Conservation (phyloP, 2,113 vertebrate species). For the Girardinichthys multiradiatus region DNA sequence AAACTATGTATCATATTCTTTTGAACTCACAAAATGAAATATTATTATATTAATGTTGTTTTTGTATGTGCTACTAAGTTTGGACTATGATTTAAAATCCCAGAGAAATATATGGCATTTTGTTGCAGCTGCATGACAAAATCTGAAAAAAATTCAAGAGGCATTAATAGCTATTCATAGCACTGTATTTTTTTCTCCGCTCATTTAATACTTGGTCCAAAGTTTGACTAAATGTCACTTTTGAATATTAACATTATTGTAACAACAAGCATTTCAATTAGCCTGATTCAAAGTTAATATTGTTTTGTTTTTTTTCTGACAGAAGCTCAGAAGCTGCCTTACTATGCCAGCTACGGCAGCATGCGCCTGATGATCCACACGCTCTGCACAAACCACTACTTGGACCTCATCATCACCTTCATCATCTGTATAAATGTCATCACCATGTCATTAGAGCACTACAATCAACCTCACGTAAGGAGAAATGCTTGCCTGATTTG, state of each 20-base stretch:
- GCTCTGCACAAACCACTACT: slow-evolving; percentile 96
- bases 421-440: slow-evolving; percentile 99
- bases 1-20: too few species aligned
- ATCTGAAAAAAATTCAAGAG: too few species aligned
- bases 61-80: too few species aligned
- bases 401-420: slow-evolving; percentile 99
- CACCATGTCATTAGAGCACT: slow-evolving; percentile 99
- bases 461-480: slow-evolving; percentile 92
- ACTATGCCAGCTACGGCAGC: slow-evolving; percentile 90
- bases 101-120: too few species aligned
- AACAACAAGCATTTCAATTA: neutral
- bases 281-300: neutral
- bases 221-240: neutral
- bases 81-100: too few species aligned
- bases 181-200: neutral
- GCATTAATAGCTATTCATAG: too few species aligned
- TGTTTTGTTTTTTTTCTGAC: slow-evolving; percentile 49
- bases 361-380: slow-evolving; percentile 95
- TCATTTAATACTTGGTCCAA: neutral
- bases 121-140: too few species aligned
- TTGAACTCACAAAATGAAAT: too few species aligned
- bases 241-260: neutral
- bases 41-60: too few species aligned
- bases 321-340: slow-evolving; percentile 96
- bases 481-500: neutral